Base-by-base conservation (phyloP, 2,888 invertebrate species). In the Onthophagus sagittarius region DNA sequence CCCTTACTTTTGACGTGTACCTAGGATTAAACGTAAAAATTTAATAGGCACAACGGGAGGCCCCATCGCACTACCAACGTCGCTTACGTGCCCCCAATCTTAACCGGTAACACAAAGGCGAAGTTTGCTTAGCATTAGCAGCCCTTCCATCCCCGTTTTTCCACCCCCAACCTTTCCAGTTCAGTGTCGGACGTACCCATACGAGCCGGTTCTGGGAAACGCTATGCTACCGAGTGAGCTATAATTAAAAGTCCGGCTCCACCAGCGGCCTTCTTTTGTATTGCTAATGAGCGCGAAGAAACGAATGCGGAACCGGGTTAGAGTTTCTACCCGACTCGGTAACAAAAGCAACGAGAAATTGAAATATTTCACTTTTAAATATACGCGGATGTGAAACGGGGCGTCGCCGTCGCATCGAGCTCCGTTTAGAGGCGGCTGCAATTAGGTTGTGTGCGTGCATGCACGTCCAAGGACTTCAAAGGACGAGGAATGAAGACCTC, bases 271-370 rank as follows among this genome's bases (percentile, higher is more conserved):
- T 67, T 67, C 67, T 67, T 67, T 67, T 67, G 67, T 67, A 67
- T 67, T 67, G 72, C 62, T 69, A 72, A 72, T 63, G 39, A 69
- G 70, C 70, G 72, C 63, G 63, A 39, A 33, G n/a, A 69, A 72
- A 69, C 63, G 15, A 69, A 69, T 63, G 69, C 11, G n/a, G 71
- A 63, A 23, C 67, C 31, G 67, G 67, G 67, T 67, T 23, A 9
- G 32, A 23, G 67, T 67, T 67, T 67, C 67, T 15, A 53, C 39
- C 39, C 39, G 39, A 53, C 39, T 7, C 23, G 5, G 31, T 67
- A 67, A 67, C 23, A 23, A 67, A 67, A 67, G 67, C n/a, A 67
- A n/a, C 67, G 67, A 6, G 67, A 67, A 67, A 67, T 67, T 67
- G 23, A 67, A 67, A 67, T 67, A 67, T 67, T 67, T 32, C 39